These are phyloP conservation scores for Halcyon leucocephala DNA, from an alignment of 2,797 vertebrate genomes.

Conservation along the genomic window DNA sequence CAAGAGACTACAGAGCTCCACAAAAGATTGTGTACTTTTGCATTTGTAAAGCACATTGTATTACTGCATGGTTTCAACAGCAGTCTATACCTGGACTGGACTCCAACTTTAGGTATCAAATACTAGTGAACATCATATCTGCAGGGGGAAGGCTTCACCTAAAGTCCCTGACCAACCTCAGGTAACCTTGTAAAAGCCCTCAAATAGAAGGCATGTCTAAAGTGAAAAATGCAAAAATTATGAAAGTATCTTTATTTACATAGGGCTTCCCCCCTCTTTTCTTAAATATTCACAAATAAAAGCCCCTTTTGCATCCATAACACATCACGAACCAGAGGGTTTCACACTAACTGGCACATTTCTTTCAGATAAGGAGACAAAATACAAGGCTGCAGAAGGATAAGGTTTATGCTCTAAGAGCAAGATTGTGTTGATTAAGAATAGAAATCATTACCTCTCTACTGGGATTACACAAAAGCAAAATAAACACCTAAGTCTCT, in stretches of 20 bases:
- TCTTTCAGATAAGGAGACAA: not conserved
- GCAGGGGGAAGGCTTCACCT: not conserved
- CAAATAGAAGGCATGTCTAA: not conserved
- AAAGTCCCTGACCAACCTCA: not conserved
- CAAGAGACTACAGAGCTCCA: not conserved
- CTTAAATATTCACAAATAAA: not conserved
- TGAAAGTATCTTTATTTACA: not conserved
- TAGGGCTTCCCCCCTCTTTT: rapidly evolving
- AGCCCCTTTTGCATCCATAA: not conserved
- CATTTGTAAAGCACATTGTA: rapidly evolving
- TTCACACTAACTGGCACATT: not conserved
- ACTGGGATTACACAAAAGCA: not conserved
- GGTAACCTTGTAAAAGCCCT: not conserved
- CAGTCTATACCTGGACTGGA: not conserved
- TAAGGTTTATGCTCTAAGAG: not conserved
- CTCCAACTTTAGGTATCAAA: not conserved
- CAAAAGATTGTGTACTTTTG: not conserved
- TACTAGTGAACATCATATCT: not conserved
- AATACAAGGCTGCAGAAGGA: not conserved
- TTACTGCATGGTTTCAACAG: not conserved
- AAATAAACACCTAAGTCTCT: not conserved
- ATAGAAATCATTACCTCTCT: not conserved
- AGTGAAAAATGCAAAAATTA: not conserved
- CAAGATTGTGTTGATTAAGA: not conserved
- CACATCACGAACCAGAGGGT: not conserved